Percentiles rank a stretch among this genome's conserved stretches.
Evolutionary conservation across 2,797 vertebrate species (phyloP).

Genomic region (Myotis vivesi): DNA sequence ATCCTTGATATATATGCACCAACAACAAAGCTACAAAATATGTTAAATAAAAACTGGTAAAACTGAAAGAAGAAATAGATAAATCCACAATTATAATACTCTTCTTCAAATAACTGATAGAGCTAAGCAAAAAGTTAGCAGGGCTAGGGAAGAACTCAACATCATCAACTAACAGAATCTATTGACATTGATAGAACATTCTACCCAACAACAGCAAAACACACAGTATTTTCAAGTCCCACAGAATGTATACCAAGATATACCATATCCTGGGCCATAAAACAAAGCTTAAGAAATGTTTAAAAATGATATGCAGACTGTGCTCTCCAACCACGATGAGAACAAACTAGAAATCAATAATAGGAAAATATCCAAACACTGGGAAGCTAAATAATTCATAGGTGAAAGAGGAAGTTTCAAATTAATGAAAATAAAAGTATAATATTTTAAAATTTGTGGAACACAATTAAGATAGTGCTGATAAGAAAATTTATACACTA

Average conservation of each 20-base stretch:
- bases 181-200: not conserved
- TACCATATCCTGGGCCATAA: not conserved
- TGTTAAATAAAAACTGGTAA: not conserved
- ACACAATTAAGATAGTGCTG: not conserved
- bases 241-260: not conserved
- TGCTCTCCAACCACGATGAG: not conserved
- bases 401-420: not conserved
- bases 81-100: not conserved
- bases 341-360: not conserved
- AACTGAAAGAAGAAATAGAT: not conserved
- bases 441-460: not conserved
- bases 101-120: not conserved
- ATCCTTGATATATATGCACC: not conserved
- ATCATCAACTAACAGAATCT: not conserved
- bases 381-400: not conserved
- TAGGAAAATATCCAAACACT: not conserved
- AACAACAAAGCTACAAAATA: not conserved
- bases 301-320: not conserved
- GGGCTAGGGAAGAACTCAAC: not conserved
- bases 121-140: not conserved
- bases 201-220: not conserved
- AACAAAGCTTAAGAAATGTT: not conserved
- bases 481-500: not conserved
- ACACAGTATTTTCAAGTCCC: not conserved
- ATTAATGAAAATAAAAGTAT: conserved; percentile 22